Percentiles rank a stretch among this genome's conserved stretches.
These are phyloP conservation scores for Numenius phaeopus DNA, from an alignment of 2,797 vertebrate species.

Conservation along the genomic window DNA sequence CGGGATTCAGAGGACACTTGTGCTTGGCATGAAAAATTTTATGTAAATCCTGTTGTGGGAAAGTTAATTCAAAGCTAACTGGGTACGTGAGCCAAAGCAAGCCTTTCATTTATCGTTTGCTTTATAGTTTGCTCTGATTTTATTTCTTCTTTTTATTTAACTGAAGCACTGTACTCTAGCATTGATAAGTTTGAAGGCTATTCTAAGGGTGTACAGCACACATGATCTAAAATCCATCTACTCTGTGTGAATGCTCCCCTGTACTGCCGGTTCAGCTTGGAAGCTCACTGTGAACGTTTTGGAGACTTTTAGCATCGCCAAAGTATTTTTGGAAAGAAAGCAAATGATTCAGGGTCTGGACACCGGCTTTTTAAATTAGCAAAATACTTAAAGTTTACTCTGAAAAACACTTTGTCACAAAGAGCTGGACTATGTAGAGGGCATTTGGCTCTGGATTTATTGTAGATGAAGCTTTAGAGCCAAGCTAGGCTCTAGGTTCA, in stretches of 20 bases:
- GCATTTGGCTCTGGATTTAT: not conserved
- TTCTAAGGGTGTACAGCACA: not conserved
- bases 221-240: not conserved
- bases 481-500: not conserved
- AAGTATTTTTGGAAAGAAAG: not conserved
- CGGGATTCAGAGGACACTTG: not conserved
- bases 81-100: not conserved
- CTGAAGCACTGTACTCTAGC: not conserved
- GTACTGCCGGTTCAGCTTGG: not conserved
- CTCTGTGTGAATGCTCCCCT: not conserved
- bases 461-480: not conserved
- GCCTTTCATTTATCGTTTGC: not conserved
- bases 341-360: not conserved
- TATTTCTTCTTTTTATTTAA: not conserved
- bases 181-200: not conserved
- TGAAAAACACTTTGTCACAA: not conserved
- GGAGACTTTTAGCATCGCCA: not conserved
- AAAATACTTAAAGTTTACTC: not conserved
- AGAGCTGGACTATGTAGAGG: not conserved
- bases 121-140: not conserved
- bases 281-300: not conserved
- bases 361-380: not conserved
- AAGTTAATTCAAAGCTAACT: not conserved
- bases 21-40: not conserved
- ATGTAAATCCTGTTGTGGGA: not conserved